These are phyloP conservation scores for Scatophagus argus DNA, from an alignment of 2,113 vertebrate species.

Conservation along the genomic window DNA sequence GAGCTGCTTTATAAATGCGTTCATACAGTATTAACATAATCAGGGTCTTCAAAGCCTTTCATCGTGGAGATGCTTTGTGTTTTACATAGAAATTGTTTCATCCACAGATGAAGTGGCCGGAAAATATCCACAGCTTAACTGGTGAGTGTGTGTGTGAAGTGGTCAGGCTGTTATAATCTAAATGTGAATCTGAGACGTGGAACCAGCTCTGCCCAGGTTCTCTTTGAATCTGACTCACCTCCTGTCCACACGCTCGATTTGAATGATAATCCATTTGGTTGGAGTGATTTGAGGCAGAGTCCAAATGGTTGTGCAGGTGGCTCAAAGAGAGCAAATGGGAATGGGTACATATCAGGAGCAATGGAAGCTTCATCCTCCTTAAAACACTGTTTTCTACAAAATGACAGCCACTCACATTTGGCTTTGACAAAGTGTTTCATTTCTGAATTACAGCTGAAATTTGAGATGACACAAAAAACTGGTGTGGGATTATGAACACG, in stretches of 20 bases:
- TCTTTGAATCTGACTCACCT: constrained; percentile 23
- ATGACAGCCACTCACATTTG: not conserved
- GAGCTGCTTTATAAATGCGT: constrained; percentile 16
- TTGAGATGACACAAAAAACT: not conserved
- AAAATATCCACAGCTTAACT: constrained; percentile 25
- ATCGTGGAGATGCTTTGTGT: constrained; percentile 12
- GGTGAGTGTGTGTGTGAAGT: constrained; percentile 8
- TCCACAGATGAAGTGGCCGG: not conserved
- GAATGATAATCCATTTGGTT: constrained; percentile 3
- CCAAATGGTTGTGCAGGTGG: constrained; percentile 1
- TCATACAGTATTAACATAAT: constrained; percentile 12
- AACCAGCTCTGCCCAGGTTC: constrained; percentile 5
- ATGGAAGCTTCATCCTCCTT: not conserved
- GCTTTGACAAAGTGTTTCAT: not conserved
- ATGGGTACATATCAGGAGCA: not conserved
- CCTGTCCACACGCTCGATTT: not conserved
- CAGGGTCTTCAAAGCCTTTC: constrained; percentile 19
- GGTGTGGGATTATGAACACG: not conserved
- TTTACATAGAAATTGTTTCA: constrained; percentile 35
- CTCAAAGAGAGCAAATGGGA: not conserved
- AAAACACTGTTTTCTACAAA: not conserved
- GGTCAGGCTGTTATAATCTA: constrained; percentile 13
- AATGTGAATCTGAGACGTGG: constrained; percentile 14
- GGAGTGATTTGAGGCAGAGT: not conserved
- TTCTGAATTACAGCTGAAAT: not conserved